Percentiles rank a stretch among this genome's conserved stretches.
These are phyloP conservation scores for Aspiorhynchus laticeps DNA, from an alignment of 2,113 vertebrate species.

Conservation along the genomic window DNA sequence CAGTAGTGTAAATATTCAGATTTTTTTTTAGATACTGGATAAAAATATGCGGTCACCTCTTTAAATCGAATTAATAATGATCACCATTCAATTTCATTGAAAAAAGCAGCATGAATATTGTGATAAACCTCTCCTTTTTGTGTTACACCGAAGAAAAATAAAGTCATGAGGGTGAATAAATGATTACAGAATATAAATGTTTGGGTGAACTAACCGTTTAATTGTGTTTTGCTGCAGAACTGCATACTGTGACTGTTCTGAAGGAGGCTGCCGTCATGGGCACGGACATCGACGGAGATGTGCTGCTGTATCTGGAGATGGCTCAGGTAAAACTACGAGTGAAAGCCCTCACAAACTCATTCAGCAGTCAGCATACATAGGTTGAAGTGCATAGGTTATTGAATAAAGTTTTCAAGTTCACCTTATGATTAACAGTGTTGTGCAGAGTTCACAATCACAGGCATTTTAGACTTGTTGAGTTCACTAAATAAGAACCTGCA, in stretches of 20 bases:
- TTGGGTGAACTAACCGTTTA: neutral
- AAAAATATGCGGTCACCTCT: neutral
- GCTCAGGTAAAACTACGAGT: slow-evolving; percentile 74
- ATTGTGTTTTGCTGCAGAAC: slow-evolving; percentile 69
- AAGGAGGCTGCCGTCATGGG: slow-evolving; percentile 81
- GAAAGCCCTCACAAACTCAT: neutral
- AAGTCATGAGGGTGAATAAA: neutral
- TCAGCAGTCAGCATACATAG: neutral
- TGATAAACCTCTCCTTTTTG: neutral
- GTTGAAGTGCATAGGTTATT: neutral
- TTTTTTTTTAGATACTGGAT: neutral
- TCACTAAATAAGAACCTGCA: neutral
- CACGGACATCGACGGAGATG: slow-evolving; percentile 85
- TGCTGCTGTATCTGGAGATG: slow-evolving; percentile 83
- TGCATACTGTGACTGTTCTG: slow-evolving; percentile 82
- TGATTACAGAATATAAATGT: neutral
- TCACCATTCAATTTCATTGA: neutral
- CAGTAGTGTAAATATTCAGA: neutral
- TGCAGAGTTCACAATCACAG: neutral
- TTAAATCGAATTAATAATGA: neutral
- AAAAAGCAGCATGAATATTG: neutral
- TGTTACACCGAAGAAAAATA: neutral
- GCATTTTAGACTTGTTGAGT: too few relatives aligned
- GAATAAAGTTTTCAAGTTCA: neutral
- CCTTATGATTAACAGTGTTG: too few relatives aligned